phyloP scores from a whole-genome alignment of 2,113 vertebrate genomes.

The Melozone crissalis region DNA sequence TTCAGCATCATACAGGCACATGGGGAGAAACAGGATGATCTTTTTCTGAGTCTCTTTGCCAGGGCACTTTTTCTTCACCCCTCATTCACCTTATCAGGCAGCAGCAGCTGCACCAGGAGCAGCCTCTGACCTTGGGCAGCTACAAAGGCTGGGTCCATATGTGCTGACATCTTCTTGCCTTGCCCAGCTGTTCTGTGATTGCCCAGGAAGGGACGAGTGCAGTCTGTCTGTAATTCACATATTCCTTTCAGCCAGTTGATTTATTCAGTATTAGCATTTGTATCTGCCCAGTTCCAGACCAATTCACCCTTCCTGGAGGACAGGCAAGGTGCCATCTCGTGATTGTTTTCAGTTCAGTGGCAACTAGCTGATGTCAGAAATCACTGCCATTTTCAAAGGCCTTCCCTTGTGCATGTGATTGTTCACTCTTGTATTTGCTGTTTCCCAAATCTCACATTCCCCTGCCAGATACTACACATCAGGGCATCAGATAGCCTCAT shows the following conservation, averaged over 20 bases:
- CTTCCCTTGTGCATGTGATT: background rate
- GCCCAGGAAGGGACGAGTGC: background rate
- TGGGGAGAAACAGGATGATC: background rate
- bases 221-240: background rate
- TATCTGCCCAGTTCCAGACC: background rate
- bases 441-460: background rate
- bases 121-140: background rate
- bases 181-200: background rate
- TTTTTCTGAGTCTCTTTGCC: background rate
- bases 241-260: background rate
- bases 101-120: slow-evolving; percentile 5
- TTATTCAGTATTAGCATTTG: background rate
- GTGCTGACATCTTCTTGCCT: background rate
- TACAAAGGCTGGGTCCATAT: background rate
- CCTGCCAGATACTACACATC: background rate
- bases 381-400: background rate
- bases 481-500: background rate
- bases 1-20: background rate
- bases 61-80: background rate
- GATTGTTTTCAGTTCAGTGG: background rate
- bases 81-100: background rate
- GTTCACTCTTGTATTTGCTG: background rate
- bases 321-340: background rate
- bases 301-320: background rate
- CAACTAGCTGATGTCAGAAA: background rate